Conservation (phyloP, 2,888 invertebrate species). For the Hemaris fuciformis region DNA sequence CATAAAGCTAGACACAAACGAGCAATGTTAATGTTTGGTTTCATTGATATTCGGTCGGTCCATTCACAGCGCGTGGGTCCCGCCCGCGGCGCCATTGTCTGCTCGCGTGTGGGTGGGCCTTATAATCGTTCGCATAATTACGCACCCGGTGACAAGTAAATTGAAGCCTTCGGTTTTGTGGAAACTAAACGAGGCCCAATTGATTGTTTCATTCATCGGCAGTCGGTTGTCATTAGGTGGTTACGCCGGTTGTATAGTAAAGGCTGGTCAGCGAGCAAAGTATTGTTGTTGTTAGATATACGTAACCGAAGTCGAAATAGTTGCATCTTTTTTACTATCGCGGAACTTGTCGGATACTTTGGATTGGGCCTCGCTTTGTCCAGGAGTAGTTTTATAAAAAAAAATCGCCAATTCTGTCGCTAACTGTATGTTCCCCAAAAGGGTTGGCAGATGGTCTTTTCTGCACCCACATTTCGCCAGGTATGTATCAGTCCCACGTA, state of each 20-base stretch:
- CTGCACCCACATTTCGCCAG: no score
- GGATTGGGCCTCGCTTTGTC: no score
- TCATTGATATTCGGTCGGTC: conserved; percentile 14
- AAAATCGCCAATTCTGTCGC: no score
- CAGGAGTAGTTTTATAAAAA: no score
- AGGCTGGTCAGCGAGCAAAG: neutral
- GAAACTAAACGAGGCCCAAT: conserved; percentile 28
- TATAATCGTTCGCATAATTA: conserved; percentile 47
- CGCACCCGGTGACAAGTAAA: conserved; percentile 44
- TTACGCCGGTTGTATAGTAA: neutral
- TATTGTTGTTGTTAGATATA: no score
- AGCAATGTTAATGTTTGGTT: conserved; percentile 28
- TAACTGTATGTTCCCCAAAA: no score
- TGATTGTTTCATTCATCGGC: conserved; percentile 22
- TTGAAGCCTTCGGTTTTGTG: conserved; percentile 31
- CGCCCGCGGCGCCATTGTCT: conserved; percentile 45
- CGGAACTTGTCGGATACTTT: no score
- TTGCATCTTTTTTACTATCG: no score
- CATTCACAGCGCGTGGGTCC: conserved; percentile 35
- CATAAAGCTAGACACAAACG: conserved; percentile 31
- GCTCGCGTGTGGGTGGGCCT: conserved; percentile 43
- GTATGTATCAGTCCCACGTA: no score
- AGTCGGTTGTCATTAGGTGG: neutral
- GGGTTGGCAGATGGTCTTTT: no score
- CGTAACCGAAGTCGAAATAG: no score